These are phyloP conservation scores for Drosophila trapezifrons DNA, from an alignment of 1,140 invertebrate genomes.

Conservation along the genomic window DNA sequence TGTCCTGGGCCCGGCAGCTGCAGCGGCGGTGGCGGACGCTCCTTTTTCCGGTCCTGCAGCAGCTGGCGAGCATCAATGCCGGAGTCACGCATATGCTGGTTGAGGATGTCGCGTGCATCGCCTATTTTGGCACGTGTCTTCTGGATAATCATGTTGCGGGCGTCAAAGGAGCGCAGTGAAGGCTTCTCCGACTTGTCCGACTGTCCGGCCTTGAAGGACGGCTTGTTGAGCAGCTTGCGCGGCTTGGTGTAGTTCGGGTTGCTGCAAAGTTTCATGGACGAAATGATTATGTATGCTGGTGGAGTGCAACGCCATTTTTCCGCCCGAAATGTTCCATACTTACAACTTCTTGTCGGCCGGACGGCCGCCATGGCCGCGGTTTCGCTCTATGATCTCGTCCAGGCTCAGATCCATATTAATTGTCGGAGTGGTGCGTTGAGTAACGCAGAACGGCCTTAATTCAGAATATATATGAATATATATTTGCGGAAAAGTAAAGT, in stretches of 20 bases:
- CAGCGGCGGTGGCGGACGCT: constrained; percentile 2
- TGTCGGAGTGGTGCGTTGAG: neutral
- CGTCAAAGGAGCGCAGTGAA: constrained; percentile 85
- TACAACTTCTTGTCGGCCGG: constrained; percentile 58
- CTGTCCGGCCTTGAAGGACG: constrained; percentile 14
- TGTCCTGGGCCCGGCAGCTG: neutral
- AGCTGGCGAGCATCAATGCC: constrained; percentile 87
- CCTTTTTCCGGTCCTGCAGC: constrained; percentile 78
- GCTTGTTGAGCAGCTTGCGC: constrained; percentile 38
- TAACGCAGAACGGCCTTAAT: neutral
- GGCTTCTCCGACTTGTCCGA: constrained; percentile 5
- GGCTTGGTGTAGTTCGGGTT: constrained; percentile 22
- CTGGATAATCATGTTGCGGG: constrained; percentile 88
- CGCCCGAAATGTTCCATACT: constrained; percentile 29
- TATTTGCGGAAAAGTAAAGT: neutral
- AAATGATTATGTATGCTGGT: neutral
- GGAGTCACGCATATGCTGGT: constrained; percentile 87
- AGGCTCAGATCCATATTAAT: constrained; percentile 64
- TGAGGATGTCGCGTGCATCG: constrained; percentile 89
- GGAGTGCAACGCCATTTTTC: constrained; percentile 62
- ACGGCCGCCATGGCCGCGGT: constrained; percentile 41
- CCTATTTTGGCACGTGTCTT: constrained; percentile 88
- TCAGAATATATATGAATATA: neutral
- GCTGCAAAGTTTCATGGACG: constrained; percentile 8
- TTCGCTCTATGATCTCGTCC: constrained; percentile 70